Percentiles rank a stretch among this genome's conserved stretches.
Conservation (phyloP, 2,888 invertebrate genomes). For the Salpingus planirostris region DNA sequence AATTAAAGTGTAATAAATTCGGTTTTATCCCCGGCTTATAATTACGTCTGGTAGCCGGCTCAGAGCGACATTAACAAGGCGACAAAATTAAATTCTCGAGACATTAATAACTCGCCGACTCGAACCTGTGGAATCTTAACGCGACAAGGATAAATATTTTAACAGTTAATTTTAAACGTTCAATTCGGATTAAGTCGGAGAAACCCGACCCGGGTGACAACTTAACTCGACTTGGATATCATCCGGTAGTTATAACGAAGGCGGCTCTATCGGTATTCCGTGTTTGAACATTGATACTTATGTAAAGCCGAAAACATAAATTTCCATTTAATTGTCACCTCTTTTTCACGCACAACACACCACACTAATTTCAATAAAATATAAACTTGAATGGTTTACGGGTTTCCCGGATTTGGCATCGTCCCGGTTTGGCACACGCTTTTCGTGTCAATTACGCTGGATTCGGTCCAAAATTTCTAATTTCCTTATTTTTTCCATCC, state of each 20-base stretch:
- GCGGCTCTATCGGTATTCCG: too few relatives aligned
- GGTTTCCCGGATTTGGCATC: too few relatives aligned
- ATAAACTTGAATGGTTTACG: too few relatives aligned
- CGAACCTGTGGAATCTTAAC: slow-evolving; percentile 29
- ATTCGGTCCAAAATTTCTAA: too few relatives aligned
- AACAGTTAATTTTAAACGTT: slow-evolving; percentile 34
- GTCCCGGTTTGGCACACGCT: too few relatives aligned
- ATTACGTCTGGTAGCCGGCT: slow-evolving; percentile 20
- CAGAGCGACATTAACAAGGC: slow-evolving; percentile 19
- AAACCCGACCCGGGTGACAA: slow-evolving; percentile 25
- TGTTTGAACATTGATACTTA: slow-evolving; percentile 32
- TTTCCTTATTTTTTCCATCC: too few relatives aligned
- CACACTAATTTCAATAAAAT: too few relatives aligned
- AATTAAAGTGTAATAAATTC: slow-evolving; percentile 22
- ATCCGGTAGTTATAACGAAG: slow-evolving; percentile 28
- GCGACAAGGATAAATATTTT: slow-evolving; percentile 34
- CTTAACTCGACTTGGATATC: too few relatives aligned
- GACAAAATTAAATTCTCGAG: slow-evolving; percentile 28
- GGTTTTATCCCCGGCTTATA: slow-evolving; percentile 15
- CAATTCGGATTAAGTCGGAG: slow-evolving; percentile 29
- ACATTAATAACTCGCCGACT: slow-evolving; percentile 24
- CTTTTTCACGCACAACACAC: too few relatives aligned
- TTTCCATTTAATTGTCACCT: slow-evolving; percentile 32
- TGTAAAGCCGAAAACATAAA: slow-evolving; percentile 31
- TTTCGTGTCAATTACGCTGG: too few relatives aligned